These are phyloP conservation scores for Carpatolechia fugitivella DNA, from an alignment of 2,888 invertebrate species.

Conservation along the genomic window DNA sequence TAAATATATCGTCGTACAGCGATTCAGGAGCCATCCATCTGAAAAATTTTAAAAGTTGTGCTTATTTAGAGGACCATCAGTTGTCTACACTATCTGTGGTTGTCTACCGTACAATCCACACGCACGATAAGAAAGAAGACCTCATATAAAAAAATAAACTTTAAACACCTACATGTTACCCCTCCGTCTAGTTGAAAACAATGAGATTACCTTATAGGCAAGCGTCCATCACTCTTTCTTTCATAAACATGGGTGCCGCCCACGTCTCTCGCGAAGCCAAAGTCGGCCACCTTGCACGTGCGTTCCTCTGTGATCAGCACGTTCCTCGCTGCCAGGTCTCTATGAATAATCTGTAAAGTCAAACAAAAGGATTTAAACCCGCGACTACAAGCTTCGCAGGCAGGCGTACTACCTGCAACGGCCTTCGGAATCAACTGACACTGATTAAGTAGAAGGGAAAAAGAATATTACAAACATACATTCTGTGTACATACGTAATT, in stretches of 20 bases:
- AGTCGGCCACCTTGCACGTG: conserved; percentile 95
- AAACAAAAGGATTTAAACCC: too few relatives aligned
- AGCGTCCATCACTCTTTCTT: conserved; percentile 89
- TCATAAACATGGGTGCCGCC: conserved; percentile 93
- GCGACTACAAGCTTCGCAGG: too few relatives aligned
- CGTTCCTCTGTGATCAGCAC: conserved; percentile 92
- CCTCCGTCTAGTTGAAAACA: background rate
- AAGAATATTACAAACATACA: too few relatives aligned
- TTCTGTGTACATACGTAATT: too few relatives aligned
- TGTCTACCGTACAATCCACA: too few relatives aligned
- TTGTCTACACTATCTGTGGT: too few relatives aligned
- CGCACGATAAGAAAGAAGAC: too few relatives aligned
- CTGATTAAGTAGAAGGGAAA: too few relatives aligned
- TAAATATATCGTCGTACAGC: conserved; percentile 95
- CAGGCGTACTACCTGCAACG: too few relatives aligned
- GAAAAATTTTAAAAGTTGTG: conserved; percentile 12
- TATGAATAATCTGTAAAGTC: conserved; percentile 88
- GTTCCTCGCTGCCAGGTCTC: conserved; percentile 94
- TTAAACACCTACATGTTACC: background rate
- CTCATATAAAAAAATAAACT: too few relatives aligned
- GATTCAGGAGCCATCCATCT: conserved; percentile 99
- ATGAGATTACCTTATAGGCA: conserved; percentile 81
- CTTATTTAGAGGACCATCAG: background rate
- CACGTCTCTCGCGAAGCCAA: conserved; percentile 95
- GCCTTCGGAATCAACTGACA: too few relatives aligned